Base-by-base conservation (phyloP, 2,113 vertebrate species). In the Pseudopodoces humilis region DNA sequence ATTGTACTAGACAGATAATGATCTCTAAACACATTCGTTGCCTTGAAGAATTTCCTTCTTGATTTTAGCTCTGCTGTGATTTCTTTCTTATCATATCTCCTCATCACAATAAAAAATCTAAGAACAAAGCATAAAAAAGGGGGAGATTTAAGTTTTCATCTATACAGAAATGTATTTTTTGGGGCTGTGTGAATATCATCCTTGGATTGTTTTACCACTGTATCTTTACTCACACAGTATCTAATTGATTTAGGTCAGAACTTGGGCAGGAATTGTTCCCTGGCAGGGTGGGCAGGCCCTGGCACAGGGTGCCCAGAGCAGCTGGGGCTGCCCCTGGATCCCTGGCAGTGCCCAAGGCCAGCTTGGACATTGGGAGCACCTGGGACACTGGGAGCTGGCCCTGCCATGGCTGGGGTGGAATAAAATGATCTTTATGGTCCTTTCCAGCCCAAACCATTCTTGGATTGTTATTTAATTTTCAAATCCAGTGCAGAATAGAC, bases 401-500 rank as follows among this genome's bases (percentile, higher is more conserved):
- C 41, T 76, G 79, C 6, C 21, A 20, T 9, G 55, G 41, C n/a
- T 1, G n/a, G n/a, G 46, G 13, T 10, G 7, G 28, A 2, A 5
- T 55, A 47, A 39, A 39, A 39, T 39, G 3, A 0, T 43, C 7
- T 23, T 69, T 7, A 23, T 47, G 8, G 7, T n/a, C 41, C 30
- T 12, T 69, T 23, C 56, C 71, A 62, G 35, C 15, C 21, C 55
- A 56, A 18, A 2, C 19, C 15, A 24, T 56, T 49, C 56, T 17
- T 5, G 31, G 7, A 24, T 11, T 23, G 12, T 4, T 28, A 37
- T 20, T 63, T 56, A 7, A 20, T 58, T 71, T 84, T 96, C 86
- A 97, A 95, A 92, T 95, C 75, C 88, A 97, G 65, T 83, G 72
- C 86, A 96, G 92, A 90, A 85, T 7, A 90, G 65, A 83, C 78